Evolutionary conservation across 2,888 invertebrate species (phyloP).

Genomic region (Pollenia labialis): DNA sequence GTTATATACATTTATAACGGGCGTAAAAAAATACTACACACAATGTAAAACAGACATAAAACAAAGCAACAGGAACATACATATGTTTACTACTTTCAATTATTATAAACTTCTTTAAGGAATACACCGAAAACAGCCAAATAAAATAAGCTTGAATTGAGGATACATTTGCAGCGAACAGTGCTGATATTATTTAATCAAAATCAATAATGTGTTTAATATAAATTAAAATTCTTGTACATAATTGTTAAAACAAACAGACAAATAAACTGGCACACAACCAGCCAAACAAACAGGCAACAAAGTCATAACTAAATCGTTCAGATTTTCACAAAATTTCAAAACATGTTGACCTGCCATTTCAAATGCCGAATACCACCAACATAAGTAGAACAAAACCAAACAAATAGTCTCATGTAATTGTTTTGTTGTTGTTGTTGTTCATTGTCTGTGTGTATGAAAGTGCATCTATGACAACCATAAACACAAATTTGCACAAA

Average conservation of each 20-base stretch:
- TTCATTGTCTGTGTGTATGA: constrained; percentile 17
- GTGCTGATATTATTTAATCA: neutral
- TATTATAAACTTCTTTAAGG: neutral
- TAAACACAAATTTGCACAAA: constrained; percentile 63
- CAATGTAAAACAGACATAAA: neutral
- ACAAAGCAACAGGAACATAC: neutral
- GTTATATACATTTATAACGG: neutral
- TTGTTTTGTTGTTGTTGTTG: constrained; percentile 15
- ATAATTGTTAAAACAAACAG: constrained; percentile 42
- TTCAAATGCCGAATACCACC: neutral
- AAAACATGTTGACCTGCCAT: constrained; percentile 40
- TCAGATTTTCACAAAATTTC: constrained; percentile 52
- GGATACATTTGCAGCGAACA: neutral
- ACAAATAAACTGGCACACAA: neutral
- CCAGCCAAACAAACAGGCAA: constrained; percentile 20
- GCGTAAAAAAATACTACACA: constrained; percentile 27
- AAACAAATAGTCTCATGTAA: neutral
- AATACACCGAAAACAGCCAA: neutral
- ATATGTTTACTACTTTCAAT: constrained; percentile 10
- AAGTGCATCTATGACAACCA: constrained; percentile 53
- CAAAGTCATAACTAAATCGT: constrained; percentile 47
- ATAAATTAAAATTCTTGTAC: constrained; percentile 8
- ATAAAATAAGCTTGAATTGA: neutral
- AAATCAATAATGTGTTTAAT: neutral
- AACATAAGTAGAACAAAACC: neutral